These are phyloP conservation scores for Cichladusa arquata DNA, from an alignment of 2,113 vertebrate genomes.

Conservation along the genomic window DNA sequence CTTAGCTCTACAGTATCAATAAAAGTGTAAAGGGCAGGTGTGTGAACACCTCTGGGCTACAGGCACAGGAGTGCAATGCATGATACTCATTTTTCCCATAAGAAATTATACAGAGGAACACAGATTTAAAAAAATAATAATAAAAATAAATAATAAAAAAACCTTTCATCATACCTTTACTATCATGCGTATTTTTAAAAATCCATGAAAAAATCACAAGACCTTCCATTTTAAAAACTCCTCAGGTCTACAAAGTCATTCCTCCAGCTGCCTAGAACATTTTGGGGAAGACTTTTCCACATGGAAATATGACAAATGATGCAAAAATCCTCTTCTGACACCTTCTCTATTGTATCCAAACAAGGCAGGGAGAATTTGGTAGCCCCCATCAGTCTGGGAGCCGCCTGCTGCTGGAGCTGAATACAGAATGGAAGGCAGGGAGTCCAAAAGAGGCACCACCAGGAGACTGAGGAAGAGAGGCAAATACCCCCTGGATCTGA, in stretches of 20 bases:
- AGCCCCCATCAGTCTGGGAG: neutral
- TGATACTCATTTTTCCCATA: neutral
- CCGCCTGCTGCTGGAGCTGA: neutral
- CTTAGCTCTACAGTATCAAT: neutral
- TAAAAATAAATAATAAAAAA: no score
- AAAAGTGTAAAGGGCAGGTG: neutral
- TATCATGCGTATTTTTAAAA: neutral
- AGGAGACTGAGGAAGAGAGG: neutral
- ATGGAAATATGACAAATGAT: neutral
- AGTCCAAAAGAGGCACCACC: neutral
- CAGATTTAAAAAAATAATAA: neutral
- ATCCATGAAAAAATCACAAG: neutral
- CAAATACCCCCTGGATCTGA: neutral
- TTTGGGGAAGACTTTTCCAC: neutral
- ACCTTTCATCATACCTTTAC: neutral
- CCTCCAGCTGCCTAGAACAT: neutral
- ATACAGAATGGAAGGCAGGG: neutral
- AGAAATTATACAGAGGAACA: neutral
- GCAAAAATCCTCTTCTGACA: neutral
- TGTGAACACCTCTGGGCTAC: neutral
- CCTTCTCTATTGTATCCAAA: neutral
- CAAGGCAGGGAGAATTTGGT: neutral
- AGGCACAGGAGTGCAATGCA: neutral
- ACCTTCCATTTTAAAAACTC: neutral
- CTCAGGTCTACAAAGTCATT: neutral